phyloP scores from a whole-genome alignment of 2,888 invertebrate genomes.

The Andrena flavipes region DNA sequence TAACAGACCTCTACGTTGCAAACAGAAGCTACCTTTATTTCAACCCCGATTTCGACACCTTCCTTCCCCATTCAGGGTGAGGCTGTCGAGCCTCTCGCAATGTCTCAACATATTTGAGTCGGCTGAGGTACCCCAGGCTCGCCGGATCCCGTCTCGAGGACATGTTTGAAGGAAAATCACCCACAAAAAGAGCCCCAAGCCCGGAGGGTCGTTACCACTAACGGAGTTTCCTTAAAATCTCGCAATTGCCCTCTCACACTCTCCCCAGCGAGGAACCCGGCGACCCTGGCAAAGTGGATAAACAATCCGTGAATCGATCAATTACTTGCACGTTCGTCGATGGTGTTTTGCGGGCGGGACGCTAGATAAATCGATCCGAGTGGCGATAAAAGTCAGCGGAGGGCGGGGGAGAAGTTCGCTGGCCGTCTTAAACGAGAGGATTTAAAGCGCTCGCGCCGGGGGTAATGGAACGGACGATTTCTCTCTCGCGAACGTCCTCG shows the following conservation, averaged over 20 bases:
- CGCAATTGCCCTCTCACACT: not conserved
- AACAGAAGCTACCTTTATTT: no score
- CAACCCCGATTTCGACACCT: no score
- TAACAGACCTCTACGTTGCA: no score
- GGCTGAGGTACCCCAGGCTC: no score
- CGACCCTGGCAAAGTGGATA: not conserved
- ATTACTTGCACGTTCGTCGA: conserved; percentile 1
- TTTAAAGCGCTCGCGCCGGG: conserved; percentile 55
- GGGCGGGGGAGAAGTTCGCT: conserved; percentile 54
- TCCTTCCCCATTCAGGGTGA: no score
- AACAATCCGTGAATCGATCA: not conserved
- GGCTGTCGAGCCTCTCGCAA: no score
- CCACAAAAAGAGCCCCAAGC: no score
- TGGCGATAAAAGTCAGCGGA: conserved; percentile 57
- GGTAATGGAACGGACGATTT: conserved; percentile 63
- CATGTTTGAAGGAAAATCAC: no score
- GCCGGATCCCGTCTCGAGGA: no score
- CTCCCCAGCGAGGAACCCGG: not conserved
- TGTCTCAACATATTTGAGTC: no score
- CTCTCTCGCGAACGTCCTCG: conserved; percentile 44
- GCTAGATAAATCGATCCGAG: conserved; percentile 59
- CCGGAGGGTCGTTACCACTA: no score
- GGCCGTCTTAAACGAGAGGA: conserved; percentile 60
- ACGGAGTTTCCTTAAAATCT: not conserved
- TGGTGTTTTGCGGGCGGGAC: conserved; percentile 1